phyloP scores from a whole-genome alignment of 1,140 invertebrate species.

The Wiebesia pumilae region DNA sequence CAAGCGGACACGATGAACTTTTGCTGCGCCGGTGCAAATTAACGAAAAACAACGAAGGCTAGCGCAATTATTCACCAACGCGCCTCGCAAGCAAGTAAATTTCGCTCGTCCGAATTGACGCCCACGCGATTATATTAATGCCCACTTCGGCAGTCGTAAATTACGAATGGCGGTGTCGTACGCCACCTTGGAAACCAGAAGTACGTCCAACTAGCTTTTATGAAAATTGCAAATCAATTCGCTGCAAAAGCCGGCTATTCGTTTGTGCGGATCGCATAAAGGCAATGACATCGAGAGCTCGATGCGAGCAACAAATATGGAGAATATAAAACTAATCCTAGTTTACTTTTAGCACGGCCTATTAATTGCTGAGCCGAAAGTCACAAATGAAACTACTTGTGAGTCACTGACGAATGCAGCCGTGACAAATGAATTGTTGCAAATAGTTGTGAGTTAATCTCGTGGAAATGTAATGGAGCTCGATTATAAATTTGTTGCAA shows the following conservation, averaged over 20 bases:
- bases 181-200: too few species aligned
- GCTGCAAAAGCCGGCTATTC: background rate
- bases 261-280: background rate
- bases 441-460: background rate
- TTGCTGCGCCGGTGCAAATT: background rate
- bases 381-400: conserved; percentile 17
- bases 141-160: too few species aligned
- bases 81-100: too few species aligned
- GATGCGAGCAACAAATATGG: background rate
- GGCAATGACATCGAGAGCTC: background rate
- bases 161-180: too few species aligned
- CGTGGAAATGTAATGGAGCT: too few species aligned
- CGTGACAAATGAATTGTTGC: background rate
- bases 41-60: background rate
- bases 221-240: background rate
- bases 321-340: background rate
- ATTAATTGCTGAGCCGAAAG: background rate
- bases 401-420: conserved; percentile 14
- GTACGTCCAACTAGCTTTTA: too few species aligned
- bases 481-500: too few species aligned
- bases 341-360: background rate
- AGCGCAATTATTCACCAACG: background rate
- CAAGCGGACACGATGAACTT: too few species aligned
- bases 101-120: too few species aligned
- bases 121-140: too few species aligned